Conservation (phyloP, 2,113 vertebrate species). For the Sapayoa aenigma region DNA sequence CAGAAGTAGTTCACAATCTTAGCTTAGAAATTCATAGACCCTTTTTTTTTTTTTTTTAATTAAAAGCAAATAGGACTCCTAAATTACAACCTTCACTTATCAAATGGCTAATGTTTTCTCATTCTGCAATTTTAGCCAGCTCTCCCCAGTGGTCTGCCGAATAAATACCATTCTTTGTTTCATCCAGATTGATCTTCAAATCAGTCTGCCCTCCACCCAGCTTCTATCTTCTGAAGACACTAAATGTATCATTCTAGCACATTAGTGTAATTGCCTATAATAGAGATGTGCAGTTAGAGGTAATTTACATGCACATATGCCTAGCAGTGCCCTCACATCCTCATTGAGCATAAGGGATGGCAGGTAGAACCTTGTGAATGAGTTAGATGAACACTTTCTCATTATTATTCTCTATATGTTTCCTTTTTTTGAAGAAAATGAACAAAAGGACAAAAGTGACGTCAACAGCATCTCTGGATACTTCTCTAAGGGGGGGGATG, state of each 20-base stretch:
- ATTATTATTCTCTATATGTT: slow-evolving; percentile 35
- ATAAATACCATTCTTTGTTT: slow-evolving; percentile 65
- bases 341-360: slow-evolving; percentile 58
- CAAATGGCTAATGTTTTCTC: slow-evolving; percentile 58
- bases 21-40: not conserved
- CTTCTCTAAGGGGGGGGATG: not conserved
- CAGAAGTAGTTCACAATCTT: not conserved
- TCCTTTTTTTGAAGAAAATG: not conserved
- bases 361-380: slow-evolving; percentile 67
- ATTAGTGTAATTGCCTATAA: slow-evolving; percentile 68
- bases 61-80: slow-evolving; percentile 57
- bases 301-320: slow-evolving; percentile 68
- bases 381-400: slow-evolving; percentile 45
- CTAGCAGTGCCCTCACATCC: slow-evolving; percentile 60
- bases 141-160: slow-evolving; percentile 60
- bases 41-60: not conserved
- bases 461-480: not conserved
- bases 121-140: slow-evolving; percentile 52
- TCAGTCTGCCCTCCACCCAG: slow-evolving; percentile 65
- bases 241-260: slow-evolving; percentile 68
- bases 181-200: slow-evolving; percentile 67
- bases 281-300: slow-evolving; percentile 67
- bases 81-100: slow-evolving; percentile 56
- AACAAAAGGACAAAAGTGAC: slow-evolving; percentile 31
- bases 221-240: slow-evolving; percentile 64